Evolutionary conservation across 2,113 vertebrate genomes (phyloP), one percentile per base, ranked within the genome.

Genomic region (Paradisaea rubra): DNA sequence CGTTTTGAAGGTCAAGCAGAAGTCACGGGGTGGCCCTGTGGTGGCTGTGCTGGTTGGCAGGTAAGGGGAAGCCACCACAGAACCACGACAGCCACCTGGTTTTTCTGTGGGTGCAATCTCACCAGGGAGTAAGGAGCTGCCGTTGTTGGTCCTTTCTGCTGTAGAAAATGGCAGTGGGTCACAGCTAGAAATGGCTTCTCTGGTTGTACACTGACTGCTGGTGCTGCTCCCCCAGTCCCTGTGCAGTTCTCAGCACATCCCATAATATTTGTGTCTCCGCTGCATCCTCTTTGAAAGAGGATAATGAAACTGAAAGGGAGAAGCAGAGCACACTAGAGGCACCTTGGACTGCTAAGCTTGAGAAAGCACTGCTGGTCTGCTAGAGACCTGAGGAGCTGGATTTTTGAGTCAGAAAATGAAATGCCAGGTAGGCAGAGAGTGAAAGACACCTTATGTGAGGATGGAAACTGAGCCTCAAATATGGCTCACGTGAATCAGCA

Each of bases 271-370:
- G 42, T 70, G 89, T 37, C 54, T 73, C 35, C 4, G 3, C 85
- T 2, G 6, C 71, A 81, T 93, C 76, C 79, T 83, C 76, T 73
- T 89, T 68, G 47, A 88, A 93, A 93, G 93, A 88, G 82, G 76
- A 60, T 83, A 90, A 78, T 91, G 91, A 93, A 89, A 91, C 81
- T n/a, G 87, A 92, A 88, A 93, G 54, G 27, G 35, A 45, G 86
- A 93, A 95, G 74, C 59, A 45, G 81, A 4, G 4, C 47, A 41
- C 0, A 2, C 56, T 63, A 63, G 50, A 86, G 71, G 47, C 72
- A 81, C 33, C 74, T 83, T 81, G 91, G 41, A 13, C 68, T 89
- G 78, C 52, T 4, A 9, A 22, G 56, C 60, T 81, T 73, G 42
- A 37, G 64, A 65, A 77, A 52, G 39, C n/a, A 8, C 23, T 89